Evolutionary conservation across 1,140 invertebrate genomes (phyloP).

Genomic region (Drosophila malerkotliana): DNA sequence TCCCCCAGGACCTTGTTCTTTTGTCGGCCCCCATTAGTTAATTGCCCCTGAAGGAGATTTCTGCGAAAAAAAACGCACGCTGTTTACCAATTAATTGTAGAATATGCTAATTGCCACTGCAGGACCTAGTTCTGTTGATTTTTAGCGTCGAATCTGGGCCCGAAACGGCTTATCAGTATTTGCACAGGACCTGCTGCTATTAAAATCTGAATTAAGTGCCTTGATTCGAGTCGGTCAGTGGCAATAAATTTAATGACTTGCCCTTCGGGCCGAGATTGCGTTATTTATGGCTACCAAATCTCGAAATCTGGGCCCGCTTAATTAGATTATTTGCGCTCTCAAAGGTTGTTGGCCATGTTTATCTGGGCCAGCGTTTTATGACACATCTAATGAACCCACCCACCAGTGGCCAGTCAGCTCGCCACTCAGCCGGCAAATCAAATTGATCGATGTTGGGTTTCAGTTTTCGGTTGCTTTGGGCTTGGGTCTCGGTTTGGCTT

Average conservation of each 20-base stretch:
- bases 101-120: constrained; percentile 72
- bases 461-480: neutral
- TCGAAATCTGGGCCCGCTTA: constrained; percentile 38
- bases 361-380: constrained; percentile 31
- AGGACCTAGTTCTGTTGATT: constrained; percentile 22
- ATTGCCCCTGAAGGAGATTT: constrained; percentile 15
- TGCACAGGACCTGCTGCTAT: constrained; percentile 60
- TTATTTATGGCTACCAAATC: constrained; percentile 59
- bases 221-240: constrained; percentile 62
- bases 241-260: constrained; percentile 75
- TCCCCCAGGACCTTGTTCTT: neutral
- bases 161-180: constrained; percentile 69
- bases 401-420: too few relatives aligned
- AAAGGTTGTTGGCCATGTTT: constrained; percentile 14
- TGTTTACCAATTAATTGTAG: constrained; percentile 65
- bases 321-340: constrained; percentile 67
- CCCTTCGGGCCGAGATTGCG: constrained; percentile 65
- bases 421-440: neutral
- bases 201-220: constrained; percentile 74
- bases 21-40: constrained; percentile 12
- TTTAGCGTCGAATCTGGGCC: constrained; percentile 14
- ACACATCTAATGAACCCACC: constrained; percentile 55
- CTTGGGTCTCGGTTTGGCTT: constrained; percentile 10
- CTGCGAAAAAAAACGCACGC: constrained; percentile 15
- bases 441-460: constrained; percentile 40